Conservation (phyloP, 2,797 vertebrate genomes). For the Phoeniculus purpureus region DNA sequence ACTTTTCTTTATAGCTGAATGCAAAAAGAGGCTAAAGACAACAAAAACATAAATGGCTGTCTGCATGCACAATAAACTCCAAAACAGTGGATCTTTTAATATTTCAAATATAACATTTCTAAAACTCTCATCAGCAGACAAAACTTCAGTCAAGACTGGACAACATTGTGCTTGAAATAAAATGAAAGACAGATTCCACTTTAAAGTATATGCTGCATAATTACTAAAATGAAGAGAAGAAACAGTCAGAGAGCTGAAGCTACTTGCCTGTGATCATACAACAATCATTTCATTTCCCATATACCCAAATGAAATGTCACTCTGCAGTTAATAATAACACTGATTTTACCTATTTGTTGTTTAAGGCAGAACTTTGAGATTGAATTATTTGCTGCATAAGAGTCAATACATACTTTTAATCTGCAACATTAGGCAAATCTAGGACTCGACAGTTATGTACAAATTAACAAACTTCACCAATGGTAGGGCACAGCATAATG, state of each 20-base stretch:
- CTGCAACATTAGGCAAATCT: background rate
- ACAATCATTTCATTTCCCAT: background rate
- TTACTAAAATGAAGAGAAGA: background rate
- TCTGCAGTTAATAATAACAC: background rate
- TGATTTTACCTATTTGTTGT: background rate
- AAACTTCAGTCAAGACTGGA: background rate
- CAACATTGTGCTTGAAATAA: background rate
- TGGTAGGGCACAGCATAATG: background rate
- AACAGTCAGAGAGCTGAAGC: background rate
- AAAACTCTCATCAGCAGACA: background rate
- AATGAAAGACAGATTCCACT: background rate
- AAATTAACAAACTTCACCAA: background rate
- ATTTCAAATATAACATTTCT: background rate
- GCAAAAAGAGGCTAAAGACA: constrained; percentile 87
- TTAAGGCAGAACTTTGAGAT: background rate
- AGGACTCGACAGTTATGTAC: background rate
- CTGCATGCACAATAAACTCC: background rate
- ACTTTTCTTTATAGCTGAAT: constrained; percentile 91
- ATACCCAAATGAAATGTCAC: background rate
- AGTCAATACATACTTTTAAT: background rate
- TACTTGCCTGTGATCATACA: background rate
- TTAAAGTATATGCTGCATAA: background rate
- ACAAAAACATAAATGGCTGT: background rate
- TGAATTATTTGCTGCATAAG: background rate
- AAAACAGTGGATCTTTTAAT: background rate